Percentiles rank a stretch among this genome's conserved stretches.
phyloP scores from a whole-genome alignment of 2,113 vertebrate genomes.

The Xerus inauris region DNA sequence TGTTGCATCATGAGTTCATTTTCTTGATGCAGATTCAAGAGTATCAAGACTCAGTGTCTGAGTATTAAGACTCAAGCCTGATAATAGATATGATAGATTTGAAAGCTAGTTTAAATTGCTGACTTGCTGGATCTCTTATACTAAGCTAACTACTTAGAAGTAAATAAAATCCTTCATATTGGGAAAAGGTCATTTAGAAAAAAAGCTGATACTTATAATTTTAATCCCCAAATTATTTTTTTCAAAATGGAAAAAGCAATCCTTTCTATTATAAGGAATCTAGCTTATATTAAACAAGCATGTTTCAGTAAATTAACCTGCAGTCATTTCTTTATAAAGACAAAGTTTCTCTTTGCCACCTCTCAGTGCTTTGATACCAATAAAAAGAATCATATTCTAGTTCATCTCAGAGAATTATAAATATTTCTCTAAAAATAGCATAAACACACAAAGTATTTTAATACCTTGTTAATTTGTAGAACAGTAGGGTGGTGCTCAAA shows the following conservation, averaged over 20 bases:
- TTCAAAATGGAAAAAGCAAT: neutral
- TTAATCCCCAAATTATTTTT: neutral
- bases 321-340: neutral
- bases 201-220: neutral
- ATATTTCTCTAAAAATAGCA: too few relatives aligned
- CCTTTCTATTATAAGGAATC: neutral
- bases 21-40: neutral
- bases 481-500: too few relatives aligned
- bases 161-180: neutral
- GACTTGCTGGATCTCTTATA: neutral
- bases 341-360: neutral
- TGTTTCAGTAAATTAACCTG: neutral
- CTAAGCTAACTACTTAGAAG: neutral
- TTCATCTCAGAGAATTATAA: too few relatives aligned
- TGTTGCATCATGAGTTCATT: neutral
- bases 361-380: neutral
- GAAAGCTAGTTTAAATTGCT: neutral
- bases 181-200: neutral
- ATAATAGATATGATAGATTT: neutral
- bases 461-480: too few relatives aligned
- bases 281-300: neutral
- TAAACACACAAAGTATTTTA: too few relatives aligned
- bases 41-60: too few relatives aligned
- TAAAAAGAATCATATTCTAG: too few relatives aligned
- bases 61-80: neutral